Evolutionary conservation across 2,113 vertebrate species (phyloP).

Genomic region (Neotoma lepida): DNA sequence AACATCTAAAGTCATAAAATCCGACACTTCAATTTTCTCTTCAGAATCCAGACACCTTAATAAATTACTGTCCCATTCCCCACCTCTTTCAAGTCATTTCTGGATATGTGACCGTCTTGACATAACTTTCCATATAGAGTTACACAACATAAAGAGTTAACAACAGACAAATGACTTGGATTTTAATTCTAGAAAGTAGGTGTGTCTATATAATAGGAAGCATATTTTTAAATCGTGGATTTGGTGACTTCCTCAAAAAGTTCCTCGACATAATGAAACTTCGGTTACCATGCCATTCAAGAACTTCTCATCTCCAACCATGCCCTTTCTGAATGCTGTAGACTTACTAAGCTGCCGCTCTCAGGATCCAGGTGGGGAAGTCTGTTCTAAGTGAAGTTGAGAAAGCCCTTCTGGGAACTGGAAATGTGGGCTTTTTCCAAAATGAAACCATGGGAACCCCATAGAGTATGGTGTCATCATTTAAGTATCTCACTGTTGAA

Average conservation of each 20-base stretch:
- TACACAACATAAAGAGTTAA: not conserved
- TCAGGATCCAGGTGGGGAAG: not conserved
- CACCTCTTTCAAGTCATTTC: not conserved
- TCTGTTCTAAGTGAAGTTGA: not conserved
- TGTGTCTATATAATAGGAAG: conserved; percentile 47
- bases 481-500: not conserved
- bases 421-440: not conserved
- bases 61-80: not conserved
- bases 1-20: not conserved
- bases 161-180: not conserved
- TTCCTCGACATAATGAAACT: conserved; percentile 76
- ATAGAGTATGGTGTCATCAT: not conserved
- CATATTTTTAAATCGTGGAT: conserved; percentile 63
- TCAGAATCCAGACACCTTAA: not conserved
- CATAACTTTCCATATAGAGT: not conserved
- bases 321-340: conserved; percentile 46
- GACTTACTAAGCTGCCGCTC: not conserved
- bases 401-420: not conserved
- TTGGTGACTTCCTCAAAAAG: conserved; percentile 74
- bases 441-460: not conserved
- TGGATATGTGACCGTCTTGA: not conserved
- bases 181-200: conserved; percentile 69
- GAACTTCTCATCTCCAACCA: conserved; percentile 39
- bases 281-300: conserved; percentile 35
- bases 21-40: not conserved